Base-by-base conservation (phyloP, 2,888 invertebrate genomes). In the Eurytoma adleriae region DNA sequence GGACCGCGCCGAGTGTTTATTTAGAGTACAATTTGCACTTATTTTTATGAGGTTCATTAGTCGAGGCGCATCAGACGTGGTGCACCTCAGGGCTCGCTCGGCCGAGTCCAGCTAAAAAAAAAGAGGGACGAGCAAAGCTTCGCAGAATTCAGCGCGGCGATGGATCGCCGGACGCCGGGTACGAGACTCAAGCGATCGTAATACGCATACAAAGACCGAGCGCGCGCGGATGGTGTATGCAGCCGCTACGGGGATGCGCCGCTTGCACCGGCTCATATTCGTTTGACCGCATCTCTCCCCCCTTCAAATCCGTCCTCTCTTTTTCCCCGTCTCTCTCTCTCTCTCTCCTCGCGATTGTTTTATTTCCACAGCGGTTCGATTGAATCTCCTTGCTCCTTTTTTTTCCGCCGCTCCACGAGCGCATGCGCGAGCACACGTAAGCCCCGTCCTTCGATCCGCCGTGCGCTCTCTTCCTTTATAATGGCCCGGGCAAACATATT, bases 131-230 rank as follows among this genome's bases (percentile, higher is more conserved):
- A 79, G 52, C 48, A 74, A 85, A 82, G 83, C 81, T 88, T 88
- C 87, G 87, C 85, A 86, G 88, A 89, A 89, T 87, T 86, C 86
- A 24, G 24, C 24, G 54, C 85, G 68, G 87, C 88, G 88, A 89
- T 89, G 87, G 89, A 89, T 89, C 89, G 88, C 89, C 87, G 87
- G 86, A 86, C 87, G 86, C 86, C 88, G 87, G 85, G 87, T 88
- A 79, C 85, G 85, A 87, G 89, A 89, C 89, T 88, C 89, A 89
- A 89, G 89, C 89, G 89, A 88, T 89, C 88, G 88, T 89, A 89
- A 89, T 89, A 87, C 87, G 86, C 84, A 84, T 83, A 82, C 84
- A 84, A 83, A 84, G 83, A 83, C 66, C 64, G 66, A 54, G 59
- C 84, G 59, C 84, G 83, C 83, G 84, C 82, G 83, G 71, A 84